Conservation (phyloP, 2,888 invertebrate genomes). For the Venusia cambrica region DNA sequence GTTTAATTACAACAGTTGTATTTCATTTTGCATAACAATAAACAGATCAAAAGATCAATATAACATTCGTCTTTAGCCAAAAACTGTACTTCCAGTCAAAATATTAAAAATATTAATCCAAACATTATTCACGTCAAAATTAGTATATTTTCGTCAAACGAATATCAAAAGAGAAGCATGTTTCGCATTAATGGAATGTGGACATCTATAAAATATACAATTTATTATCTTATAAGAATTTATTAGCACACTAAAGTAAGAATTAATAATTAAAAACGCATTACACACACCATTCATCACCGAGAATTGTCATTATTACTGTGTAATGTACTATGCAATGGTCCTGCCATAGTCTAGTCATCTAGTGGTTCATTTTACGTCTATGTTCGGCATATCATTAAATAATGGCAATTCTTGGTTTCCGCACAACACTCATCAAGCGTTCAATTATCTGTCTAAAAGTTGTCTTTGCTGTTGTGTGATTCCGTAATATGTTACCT, state of each 20-base stretch:
- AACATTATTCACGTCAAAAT: slow-evolving; percentile 16
- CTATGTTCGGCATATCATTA: slow-evolving; percentile 23
- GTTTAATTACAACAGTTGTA: not conserved
- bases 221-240: slow-evolving; percentile 68
- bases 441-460: slow-evolving; percentile 36
- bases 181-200: slow-evolving; percentile 76
- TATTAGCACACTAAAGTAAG: slow-evolving; percentile 78
- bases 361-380: slow-evolving; percentile 25
- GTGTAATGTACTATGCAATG: slow-evolving; percentile 26
- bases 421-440: slow-evolving; percentile 40
- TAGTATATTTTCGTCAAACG: slow-evolving; percentile 20
- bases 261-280: slow-evolving; percentile 70
- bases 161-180: slow-evolving; percentile 58
- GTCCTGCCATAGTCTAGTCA: slow-evolving; percentile 44
- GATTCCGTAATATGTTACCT: no score
- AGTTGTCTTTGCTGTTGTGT: slow-evolving; percentile 26
- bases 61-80: slow-evolving; percentile 13
- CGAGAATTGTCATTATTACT: slow-evolving; percentile 59
- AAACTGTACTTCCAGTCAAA: slow-evolving; percentile 20
- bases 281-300: slow-evolving; percentile 51
- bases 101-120: slow-evolving; percentile 16
- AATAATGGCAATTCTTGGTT: slow-evolving; percentile 45
- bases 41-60: no score
- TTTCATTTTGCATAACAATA: no score
- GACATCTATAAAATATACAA: slow-evolving; percentile 72